A percentile compares a stretch with the other conserved stretches of the same genome.
These are phyloP conservation scores for Apolygus lucorum DNA, from an alignment of 1,140 invertebrate species.

Conservation along the genomic window DNA sequence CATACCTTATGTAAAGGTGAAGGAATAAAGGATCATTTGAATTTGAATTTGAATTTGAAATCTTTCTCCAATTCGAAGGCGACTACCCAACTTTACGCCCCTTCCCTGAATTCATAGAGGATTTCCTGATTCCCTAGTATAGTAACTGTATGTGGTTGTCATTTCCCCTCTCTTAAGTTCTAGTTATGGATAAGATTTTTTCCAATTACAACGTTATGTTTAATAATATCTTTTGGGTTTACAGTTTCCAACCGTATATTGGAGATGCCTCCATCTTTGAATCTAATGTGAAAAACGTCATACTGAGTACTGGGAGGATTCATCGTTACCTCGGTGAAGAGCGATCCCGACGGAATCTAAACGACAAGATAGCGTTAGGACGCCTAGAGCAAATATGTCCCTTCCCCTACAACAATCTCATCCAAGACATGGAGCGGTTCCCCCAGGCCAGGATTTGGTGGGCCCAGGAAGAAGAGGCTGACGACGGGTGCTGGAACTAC, in stretches of 20 bases:
- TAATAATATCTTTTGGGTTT: too few species aligned
- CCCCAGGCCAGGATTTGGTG: slow-evolving; percentile 60
- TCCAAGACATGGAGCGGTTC: slow-evolving; percentile 60
- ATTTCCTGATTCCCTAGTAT: too few species aligned
- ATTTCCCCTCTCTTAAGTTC: too few species aligned
- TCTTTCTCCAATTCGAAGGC: too few species aligned
- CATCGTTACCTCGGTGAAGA: slow-evolving; percentile 71
- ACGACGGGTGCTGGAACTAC: slow-evolving; percentile 66
- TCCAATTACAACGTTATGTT: too few species aligned
- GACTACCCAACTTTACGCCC: too few species aligned
- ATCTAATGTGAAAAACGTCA: slow-evolving; percentile 52
- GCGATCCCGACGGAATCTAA: slow-evolving; percentile 52
- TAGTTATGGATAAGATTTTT: too few species aligned
- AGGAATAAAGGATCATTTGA: too few species aligned
- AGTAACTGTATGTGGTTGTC: too few species aligned
- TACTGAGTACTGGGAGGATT: slow-evolving; percentile 75
- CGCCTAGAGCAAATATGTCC: slow-evolving; percentile 75
- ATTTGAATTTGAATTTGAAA: too few species aligned
- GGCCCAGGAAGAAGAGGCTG: slow-evolving; percentile 84
- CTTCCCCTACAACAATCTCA: slow-evolving; percentile 74
- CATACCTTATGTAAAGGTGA: too few species aligned
- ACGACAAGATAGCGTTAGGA: slow-evolving; percentile 62
- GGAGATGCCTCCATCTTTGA: neutral
- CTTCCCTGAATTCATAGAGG: too few species aligned
- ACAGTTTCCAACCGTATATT: slow-evolving; percentile 7